Conservation (phyloP, 2,113 vertebrate species). For the Platycercus adscitus region DNA sequence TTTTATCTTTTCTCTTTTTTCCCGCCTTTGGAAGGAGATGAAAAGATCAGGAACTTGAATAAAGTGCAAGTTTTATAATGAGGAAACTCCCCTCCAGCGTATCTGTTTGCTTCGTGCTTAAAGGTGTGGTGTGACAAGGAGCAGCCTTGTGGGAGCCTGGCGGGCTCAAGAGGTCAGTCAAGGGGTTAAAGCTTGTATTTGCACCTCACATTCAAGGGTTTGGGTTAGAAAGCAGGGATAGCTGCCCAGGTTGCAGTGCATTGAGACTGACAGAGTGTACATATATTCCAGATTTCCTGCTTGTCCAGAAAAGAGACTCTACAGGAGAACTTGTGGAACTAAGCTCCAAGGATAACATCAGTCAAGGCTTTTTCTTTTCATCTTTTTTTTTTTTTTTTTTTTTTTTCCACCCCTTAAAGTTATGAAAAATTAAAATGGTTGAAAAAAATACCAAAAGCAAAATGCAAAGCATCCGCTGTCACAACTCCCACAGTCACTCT, state of each 20-base stretch:
- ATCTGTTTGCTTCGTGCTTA: background rate
- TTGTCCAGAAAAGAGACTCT: background rate
- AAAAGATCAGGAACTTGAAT: slow-evolving; percentile 23
- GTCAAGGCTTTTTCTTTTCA: background rate
- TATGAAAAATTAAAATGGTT: background rate
- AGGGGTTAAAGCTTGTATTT: background rate
- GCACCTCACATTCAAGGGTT: background rate
- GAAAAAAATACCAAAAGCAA: background rate
- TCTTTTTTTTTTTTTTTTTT: background rate
- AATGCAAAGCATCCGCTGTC: background rate
- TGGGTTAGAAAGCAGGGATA: background rate
- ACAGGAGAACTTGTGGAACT: background rate
- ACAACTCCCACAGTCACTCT: background rate
- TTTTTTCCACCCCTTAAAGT: background rate
- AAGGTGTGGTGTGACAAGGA: background rate
- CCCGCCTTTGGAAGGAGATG: background rate
- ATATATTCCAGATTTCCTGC: background rate
- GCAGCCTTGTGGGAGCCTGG: background rate
- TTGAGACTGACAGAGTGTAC: background rate
- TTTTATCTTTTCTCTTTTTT: background rate
- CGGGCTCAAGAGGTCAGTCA: background rate
- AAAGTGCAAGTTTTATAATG: background rate
- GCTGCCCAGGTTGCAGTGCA: background rate
- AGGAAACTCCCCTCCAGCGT: background rate
- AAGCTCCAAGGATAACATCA: background rate